A percentile compares a stretch with the other conserved stretches of the same genome.
Evolutionary conservation across 1,140 invertebrate genomes (phyloP).

Genomic region (Chymomyza costata): DNA sequence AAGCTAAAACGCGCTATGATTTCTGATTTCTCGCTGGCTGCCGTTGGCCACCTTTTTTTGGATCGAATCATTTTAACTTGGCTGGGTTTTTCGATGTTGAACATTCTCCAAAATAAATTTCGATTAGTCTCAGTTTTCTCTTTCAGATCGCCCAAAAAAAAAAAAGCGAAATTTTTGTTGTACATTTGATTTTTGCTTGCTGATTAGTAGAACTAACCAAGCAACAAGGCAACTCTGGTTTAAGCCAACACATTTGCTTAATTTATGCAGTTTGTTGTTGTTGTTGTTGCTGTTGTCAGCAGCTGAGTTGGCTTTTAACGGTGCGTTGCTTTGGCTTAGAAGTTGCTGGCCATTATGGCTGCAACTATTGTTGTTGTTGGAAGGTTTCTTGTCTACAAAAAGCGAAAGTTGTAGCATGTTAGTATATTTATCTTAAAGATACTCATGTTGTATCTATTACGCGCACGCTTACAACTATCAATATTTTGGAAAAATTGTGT

Average conservation of each 20-base stretch:
- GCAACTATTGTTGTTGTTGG: slow-evolving; percentile 8
- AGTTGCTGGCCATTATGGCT: slow-evolving; percentile 20
- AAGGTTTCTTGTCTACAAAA: slow-evolving; percentile 35
- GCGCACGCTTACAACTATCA: too few relatives aligned
- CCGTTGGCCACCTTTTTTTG: not conserved
- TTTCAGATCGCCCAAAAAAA: slow-evolving; percentile 57
- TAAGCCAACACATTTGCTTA: slow-evolving; percentile 41
- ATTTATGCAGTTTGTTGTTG: slow-evolving; percentile 65
- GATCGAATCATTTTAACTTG: not conserved
- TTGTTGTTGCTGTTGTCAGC: too few relatives aligned
- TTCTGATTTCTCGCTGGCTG: slow-evolving; percentile 16
- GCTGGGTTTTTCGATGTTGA: slow-evolving; percentile 63
- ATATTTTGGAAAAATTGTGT: too few relatives aligned
- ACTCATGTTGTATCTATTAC: too few relatives aligned
- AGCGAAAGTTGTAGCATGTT: slow-evolving; percentile 64
- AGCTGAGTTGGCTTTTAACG: slow-evolving; percentile 40
- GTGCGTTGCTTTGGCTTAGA: slow-evolving; percentile 38
- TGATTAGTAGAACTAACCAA: slow-evolving; percentile 65
- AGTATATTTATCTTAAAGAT: too few relatives aligned
- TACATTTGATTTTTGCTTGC: slow-evolving; percentile 56
- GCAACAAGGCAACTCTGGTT: slow-evolving; percentile 13
- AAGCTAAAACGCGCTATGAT: slow-evolving; percentile 30
- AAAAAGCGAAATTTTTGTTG: slow-evolving; percentile 56
- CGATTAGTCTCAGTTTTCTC: slow-evolving; percentile 68
- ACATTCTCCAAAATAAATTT: slow-evolving; percentile 55